A percentile compares a stretch with the other conserved stretches of the same genome.
These are phyloP conservation scores for Paramormyrops kingsleyae DNA, from an alignment of 2,113 vertebrate genomes.

Conservation along the genomic window DNA sequence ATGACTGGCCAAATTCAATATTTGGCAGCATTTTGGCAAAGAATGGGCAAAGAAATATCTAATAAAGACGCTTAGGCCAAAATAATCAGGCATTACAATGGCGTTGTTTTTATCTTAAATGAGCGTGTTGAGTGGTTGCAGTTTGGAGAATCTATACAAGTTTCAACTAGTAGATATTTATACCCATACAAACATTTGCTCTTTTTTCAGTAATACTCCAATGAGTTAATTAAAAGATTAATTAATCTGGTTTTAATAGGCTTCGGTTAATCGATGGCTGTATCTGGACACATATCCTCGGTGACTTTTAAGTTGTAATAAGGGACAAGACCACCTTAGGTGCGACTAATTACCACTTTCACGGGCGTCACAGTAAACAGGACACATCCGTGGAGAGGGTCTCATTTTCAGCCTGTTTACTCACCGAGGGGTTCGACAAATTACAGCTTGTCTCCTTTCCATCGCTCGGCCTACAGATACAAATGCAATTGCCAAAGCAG, in stretches of 20 bases:
- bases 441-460: slow-evolving; percentile 35
- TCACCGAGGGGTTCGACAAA: slow-evolving; percentile 26
- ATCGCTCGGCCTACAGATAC: slow-evolving; percentile 25
- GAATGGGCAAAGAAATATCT: not conserved
- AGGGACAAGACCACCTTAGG: slow-evolving; percentile 51
- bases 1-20: not conserved
- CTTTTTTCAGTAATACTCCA: slow-evolving; percentile 46
- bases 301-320: slow-evolving; percentile 59
- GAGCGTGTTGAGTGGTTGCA: not conserved
- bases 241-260: slow-evolving; percentile 57
- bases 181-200: slow-evolving; percentile 14
- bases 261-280: slow-evolving; percentile 54
- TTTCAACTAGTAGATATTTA: not conserved
- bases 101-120: not conserved
- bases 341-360: slow-evolving; percentile 57
- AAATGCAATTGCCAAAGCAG: slow-evolving; percentile 2
- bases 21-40: not conserved
- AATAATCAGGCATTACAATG: not conserved
- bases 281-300: slow-evolving; percentile 45
- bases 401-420: slow-evolving; percentile 38
- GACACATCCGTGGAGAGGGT: slow-evolving; percentile 26
- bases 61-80: not conserved
- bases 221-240: slow-evolving; percentile 52
- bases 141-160: not conserved
- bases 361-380: slow-evolving; percentile 52